Base-by-base conservation (phyloP, 2,113 vertebrate genomes). In the rabbit (Oryctolagus cuniculus) region DNA sequence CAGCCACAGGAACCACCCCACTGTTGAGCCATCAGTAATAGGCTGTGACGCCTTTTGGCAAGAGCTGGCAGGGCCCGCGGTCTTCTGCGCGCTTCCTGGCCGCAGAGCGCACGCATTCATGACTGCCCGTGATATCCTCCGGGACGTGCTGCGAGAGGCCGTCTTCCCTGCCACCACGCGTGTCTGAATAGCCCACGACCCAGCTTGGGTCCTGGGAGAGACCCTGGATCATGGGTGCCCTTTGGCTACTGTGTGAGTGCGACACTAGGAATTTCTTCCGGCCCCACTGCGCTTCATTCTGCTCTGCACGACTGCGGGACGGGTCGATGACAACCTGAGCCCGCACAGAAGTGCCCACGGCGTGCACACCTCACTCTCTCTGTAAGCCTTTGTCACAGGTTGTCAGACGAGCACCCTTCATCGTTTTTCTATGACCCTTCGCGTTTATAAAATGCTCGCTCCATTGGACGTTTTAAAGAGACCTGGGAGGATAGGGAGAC, bases 361-460 rank as follows among this genome's bases (percentile, higher is more conserved):
- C 0, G 0, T 44, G 34, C 36, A n/a, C 4, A 77, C 34, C 11
- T 9, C 61, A 9, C 16, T n/a, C 27, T 19, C 31, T 12, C 74
- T 72, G 63, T 72, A 22, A 36, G 38, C 82, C 83, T 69, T 75
- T 36, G 36, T 38, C 25, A 15, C 11, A 38, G n/a, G 31, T 15
- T 75, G 4, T 2, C 27, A 7, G 0, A 10, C 11, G 6, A 21
- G 25, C 58, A n/a, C 66, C 19, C 83, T 74, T 25, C 29, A 1
- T 27, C 58, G 0, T 34, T 27, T n/a, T 36, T 29, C 16, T 53
- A 22, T 24, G 27, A 49, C 17, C 29, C 12, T 11, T 87, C 25
- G 49, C 11, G 4, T 58, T 77, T 17, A 29, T 53, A 58, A 36
- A 55, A 27, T 5, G 13, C 34, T 8, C 21, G 19, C 29, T 49